These are phyloP conservation scores for Euclidia mi DNA, from an alignment of 2,888 invertebrate genomes.

Conservation along the genomic window DNA sequence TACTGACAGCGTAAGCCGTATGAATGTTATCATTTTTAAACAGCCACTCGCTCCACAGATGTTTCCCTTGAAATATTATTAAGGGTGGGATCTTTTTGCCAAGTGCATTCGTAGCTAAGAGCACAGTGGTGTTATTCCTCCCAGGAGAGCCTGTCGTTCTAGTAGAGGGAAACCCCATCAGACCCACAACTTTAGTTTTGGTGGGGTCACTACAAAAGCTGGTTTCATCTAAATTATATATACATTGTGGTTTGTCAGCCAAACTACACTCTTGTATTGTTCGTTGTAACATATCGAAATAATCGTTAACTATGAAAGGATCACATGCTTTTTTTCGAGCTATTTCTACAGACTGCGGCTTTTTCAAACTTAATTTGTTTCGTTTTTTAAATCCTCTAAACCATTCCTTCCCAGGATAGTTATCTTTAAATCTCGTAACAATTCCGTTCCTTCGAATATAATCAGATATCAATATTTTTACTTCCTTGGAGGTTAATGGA, in stretches of 20 bases:
- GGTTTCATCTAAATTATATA: too few relatives aligned
- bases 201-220: constrained; percentile 27
- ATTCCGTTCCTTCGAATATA: constrained; percentile 49
- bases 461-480: constrained; percentile 24
- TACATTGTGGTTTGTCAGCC: constrained; percentile 27
- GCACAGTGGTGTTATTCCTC: constrained; percentile 18
- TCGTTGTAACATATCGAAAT: constrained; percentile 33
- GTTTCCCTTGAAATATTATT: too few relatives aligned
- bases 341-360: constrained; percentile 57
- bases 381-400: constrained; percentile 44
- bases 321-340: constrained; percentile 37
- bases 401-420: constrained; percentile 54
- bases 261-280: constrained; percentile 26
- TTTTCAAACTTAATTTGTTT: constrained; percentile 56
- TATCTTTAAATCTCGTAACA: constrained; percentile 53
- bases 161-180: constrained; percentile 22
- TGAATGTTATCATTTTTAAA: constrained; percentile 15
- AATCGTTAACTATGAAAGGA: constrained; percentile 27
- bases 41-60: constrained; percentile 5
- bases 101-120: constrained; percentile 16
- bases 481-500: constrained; percentile 23
- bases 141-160: constrained; percentile 23
- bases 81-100: constrained; percentile 2
- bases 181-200: constrained; percentile 25
- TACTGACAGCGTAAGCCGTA: constrained; percentile 22